These are phyloP conservation scores for Labroides dimidiatus DNA, from an alignment of 2,797 vertebrate genomes.

Conservation along the genomic window DNA sequence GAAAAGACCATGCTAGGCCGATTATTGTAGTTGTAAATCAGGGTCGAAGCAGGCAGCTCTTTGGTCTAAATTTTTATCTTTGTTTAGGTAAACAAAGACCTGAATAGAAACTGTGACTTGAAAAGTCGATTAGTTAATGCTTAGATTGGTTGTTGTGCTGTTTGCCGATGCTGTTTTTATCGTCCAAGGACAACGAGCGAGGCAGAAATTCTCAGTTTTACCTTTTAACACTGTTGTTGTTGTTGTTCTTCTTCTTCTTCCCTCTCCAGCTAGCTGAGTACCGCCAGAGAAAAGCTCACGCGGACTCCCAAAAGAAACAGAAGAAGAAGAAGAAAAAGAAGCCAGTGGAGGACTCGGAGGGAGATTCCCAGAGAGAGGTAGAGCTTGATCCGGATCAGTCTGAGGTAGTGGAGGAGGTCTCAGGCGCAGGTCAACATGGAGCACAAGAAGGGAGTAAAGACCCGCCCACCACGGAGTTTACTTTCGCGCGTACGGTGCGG, in stretches of 20 bases:
- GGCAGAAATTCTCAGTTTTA: background rate
- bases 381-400: slow-evolving; percentile 73
- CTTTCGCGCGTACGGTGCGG: slow-evolving; percentile 82
- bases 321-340: slow-evolving; percentile 92
- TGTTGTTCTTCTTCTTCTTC: slow-evolving; percentile 14
- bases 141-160: background rate
- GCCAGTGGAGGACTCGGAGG: slow-evolving; percentile 76
- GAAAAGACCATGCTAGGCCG: background rate
- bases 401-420: slow-evolving; percentile 74
- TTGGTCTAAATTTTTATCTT: background rate
- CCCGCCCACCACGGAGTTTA: slow-evolving; percentile 82
- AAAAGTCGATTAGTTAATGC: background rate
- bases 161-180: slow-evolving; percentile 16
- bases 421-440: slow-evolving; percentile 50
- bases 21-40: background rate
- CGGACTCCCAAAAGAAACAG: slow-evolving; percentile 91
- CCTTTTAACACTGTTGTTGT: slow-evolving; percentile 6
- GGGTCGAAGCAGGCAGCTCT: background rate
- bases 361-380: slow-evolving; percentile 72
- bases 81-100: slow-evolving; percentile 17
- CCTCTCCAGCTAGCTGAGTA: slow-evolving; percentile 91
- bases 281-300: slow-evolving; percentile 91
- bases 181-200: background rate
- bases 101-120: background rate
- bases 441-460: slow-evolving; percentile 67